Conservation (phyloP, 1,140 invertebrate genomes). For the Pseudoatta argentina region DNA sequence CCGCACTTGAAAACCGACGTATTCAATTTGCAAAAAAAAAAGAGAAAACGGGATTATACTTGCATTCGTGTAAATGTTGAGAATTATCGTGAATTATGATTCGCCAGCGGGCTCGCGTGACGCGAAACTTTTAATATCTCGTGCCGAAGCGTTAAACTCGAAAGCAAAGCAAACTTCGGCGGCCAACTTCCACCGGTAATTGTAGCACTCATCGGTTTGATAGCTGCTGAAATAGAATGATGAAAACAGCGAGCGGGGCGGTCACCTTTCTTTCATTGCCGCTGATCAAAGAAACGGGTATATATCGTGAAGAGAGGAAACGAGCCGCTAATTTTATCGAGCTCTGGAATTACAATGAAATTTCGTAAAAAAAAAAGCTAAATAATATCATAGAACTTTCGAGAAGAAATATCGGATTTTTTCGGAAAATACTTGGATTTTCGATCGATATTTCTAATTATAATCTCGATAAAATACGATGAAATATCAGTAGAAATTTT, state of each 20-base stretch:
- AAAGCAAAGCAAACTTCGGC: conserved; percentile 73
- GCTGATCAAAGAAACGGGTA: conserved; percentile 23
- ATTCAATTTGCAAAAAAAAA: conserved; percentile 26
- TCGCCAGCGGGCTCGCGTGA: conserved; percentile 64
- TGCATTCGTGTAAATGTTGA: conserved; percentile 67
- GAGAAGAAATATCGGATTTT: background rate
- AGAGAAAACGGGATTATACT: conserved; percentile 41
- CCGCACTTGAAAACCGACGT: conserved; percentile 1
- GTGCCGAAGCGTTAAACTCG: conserved; percentile 68
- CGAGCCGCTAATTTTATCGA: background rate
- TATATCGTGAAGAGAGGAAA: background rate
- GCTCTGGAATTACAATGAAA: background rate
- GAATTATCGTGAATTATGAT: conserved; percentile 72
- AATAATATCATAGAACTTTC: background rate
- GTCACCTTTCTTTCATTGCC: conserved; percentile 22
- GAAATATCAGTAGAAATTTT: conserved; percentile 19
- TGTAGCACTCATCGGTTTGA: conserved; percentile 66
- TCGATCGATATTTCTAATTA: background rate
- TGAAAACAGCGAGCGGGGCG: background rate
- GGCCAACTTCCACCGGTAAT: conserved; percentile 55
- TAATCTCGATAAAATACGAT: background rate
- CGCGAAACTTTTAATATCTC: conserved; percentile 71
- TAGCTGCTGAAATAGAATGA: conserved; percentile 65
- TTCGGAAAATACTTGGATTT: background rate
- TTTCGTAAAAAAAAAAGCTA: background rate